Conservation (phyloP, 2,797 vertebrate genomes). For the Helarctos malayanus region DNA sequence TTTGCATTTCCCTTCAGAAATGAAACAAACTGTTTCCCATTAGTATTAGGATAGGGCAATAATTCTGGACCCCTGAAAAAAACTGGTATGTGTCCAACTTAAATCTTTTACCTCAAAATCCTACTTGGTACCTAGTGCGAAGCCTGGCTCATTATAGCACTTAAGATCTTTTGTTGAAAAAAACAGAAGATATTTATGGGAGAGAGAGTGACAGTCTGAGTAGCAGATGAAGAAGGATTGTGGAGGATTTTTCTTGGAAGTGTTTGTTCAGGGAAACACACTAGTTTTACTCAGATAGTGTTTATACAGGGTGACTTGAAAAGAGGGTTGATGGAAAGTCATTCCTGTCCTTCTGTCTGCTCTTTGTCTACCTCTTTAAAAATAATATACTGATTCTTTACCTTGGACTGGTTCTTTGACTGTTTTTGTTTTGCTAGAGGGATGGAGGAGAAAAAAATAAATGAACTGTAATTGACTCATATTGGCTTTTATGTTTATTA, state of each 20-base stretch:
- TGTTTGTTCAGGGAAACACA: not conserved
- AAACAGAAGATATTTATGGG: not conserved
- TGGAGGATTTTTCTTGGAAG: not conserved
- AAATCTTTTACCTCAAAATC: not conserved
- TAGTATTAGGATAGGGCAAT: not conserved
- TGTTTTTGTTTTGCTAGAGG: not conserved
- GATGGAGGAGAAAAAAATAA: not conserved
- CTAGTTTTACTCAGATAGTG: not conserved
- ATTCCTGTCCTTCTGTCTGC: not conserved
- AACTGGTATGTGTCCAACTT: not conserved
- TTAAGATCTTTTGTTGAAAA: not conserved
- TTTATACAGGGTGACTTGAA: not conserved
- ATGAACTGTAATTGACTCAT: not conserved
- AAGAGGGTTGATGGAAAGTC: not conserved
- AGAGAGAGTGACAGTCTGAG: not conserved
- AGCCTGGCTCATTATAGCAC: not conserved
- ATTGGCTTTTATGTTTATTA: not conserved
- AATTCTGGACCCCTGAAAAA: not conserved
- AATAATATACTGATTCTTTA: not conserved
- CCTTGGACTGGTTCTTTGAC: not conserved
- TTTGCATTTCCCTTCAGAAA: not conserved
- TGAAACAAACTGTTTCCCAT: not conserved
- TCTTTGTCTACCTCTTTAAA: not conserved
- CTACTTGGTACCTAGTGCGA: not conserved
- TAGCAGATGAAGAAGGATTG: not conserved